Conservation (phyloP, 1,140 invertebrate species). For the Campodea augens region DNA sequence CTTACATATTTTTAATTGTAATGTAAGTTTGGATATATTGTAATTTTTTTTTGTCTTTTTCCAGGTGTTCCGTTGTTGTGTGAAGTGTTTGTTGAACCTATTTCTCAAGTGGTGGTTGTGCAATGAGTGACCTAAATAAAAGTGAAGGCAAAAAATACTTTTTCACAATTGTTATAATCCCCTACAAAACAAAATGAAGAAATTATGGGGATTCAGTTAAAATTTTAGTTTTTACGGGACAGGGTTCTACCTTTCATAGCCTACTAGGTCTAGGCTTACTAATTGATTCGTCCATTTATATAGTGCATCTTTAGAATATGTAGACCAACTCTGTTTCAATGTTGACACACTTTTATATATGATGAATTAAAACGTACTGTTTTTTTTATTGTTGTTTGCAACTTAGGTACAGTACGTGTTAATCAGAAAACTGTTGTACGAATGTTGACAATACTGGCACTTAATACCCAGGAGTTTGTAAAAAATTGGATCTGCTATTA, state of each 20-base stretch:
- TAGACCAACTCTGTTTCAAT: background rate
- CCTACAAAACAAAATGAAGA: background rate
- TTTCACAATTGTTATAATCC: too few relatives aligned
- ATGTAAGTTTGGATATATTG: too few relatives aligned
- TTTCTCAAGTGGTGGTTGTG: background rate
- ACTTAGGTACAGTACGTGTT: background rate
- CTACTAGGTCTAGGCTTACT: background rate
- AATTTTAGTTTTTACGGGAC: background rate
- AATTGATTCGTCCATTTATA: background rate
- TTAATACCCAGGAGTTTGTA: background rate
- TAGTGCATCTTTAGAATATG: background rate
- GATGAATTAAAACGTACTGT: background rate
- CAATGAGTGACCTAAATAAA: too few relatives aligned
- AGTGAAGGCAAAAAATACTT: too few relatives aligned
- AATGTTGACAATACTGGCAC: background rate
- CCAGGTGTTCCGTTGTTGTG: too few relatives aligned
- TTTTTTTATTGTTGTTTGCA: background rate
- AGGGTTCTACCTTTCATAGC: background rate
- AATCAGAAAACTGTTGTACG: background rate
- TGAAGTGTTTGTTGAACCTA: background rate
- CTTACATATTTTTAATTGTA: too few relatives aligned
- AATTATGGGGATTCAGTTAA: background rate
- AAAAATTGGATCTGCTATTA: background rate
- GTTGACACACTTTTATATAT: constrained; percentile 1
- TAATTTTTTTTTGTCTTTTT: too few relatives aligned